Base-by-base conservation (phyloP, 2,797 vertebrate species). In the Sparidentex hasta region DNA sequence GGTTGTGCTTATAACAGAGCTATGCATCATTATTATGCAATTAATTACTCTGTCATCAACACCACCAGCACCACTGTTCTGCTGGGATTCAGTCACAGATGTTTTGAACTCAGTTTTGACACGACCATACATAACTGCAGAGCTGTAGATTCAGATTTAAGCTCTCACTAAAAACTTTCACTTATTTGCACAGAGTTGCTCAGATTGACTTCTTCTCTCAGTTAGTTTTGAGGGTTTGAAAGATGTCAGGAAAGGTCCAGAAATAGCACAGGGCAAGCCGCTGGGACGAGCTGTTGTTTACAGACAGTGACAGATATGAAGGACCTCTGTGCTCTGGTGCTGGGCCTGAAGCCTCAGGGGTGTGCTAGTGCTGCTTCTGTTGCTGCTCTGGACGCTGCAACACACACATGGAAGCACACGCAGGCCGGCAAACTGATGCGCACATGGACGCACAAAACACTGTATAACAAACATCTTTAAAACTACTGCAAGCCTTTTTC, bases 1-100 rank as follows among this genome's bases (percentile, higher is more conserved):
- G 81, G 88, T 88, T 87, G 88, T 58, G 69, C 78, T 85, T 82
- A 80, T 68, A 86, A 82, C 86, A 81, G 63, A 88, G 88, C 90
- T 83, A 90, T 94, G 92, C 89, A 92, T 95, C 94, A 94, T 93
- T 93, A 94, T 94, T 94, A 94, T 89, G 90, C 78, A 83, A 92
- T 94, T 94, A 94, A 94, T 94, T 91, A 93, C 77, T 78, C 84
- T 87, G 91, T 91, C 89, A 89, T 91, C 89, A 91, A 87, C 84
- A 74, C 56, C 80, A 68, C 46, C 83, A 62, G 76, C 75, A 74
- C 52, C 62, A 21, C 63, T 58, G 54, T 65, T 86, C 88, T 85
- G 29, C 80, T 65, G 82, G 85, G 90, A 90, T 65, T 78, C 86
- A 64, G 65, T 79, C 81, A 43, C 88, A 88, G 87, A 90, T 92